Evolutionary conservation across 35 echinoderm and acorn worm genomes (phyloP).

Genomic region (Apostichopus parvimensis): DNA sequence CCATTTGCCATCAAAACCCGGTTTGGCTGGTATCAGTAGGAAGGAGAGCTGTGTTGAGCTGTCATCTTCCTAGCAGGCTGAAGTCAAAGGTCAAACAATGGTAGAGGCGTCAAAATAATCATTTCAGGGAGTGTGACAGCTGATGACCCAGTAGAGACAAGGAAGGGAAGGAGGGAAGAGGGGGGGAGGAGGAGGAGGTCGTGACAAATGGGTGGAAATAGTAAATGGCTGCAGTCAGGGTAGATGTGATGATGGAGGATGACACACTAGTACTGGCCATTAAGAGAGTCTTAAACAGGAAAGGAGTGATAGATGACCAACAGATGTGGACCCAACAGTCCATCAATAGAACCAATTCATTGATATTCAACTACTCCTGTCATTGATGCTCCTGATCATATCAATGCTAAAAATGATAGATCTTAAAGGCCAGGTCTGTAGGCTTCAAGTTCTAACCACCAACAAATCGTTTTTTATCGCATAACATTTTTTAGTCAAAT

Average conservation of each 20-base stretch:
- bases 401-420: too few relatives aligned
- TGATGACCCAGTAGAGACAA: slow-evolving; percentile 21
- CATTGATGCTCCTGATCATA: too few relatives aligned
- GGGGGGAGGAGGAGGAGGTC: neutral
- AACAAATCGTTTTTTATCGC: too few relatives aligned
- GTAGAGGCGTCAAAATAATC: slow-evolving; percentile 47
- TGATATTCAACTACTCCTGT: too few relatives aligned
- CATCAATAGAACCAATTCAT: too few relatives aligned
- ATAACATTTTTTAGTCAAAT: too few relatives aligned
- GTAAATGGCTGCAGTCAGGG: neutral
- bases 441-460: too few relatives aligned
- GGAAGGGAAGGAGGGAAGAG: neutral
- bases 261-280: neutral
- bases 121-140: slow-evolving; percentile 36
- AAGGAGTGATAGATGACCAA: slow-evolving; percentile 19
- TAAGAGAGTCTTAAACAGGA: slow-evolving; percentile 23
- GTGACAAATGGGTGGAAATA: slow-evolving; percentile 1
- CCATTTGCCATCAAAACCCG: slow-evolving; percentile 26
- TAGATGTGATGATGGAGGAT: neutral
- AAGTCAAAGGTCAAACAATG: slow-evolving; percentile 16
- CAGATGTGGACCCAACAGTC: neutral
- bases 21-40: slow-evolving; percentile 12
- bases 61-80: slow-evolving; percentile 17
- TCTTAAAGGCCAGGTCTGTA: too few relatives aligned
- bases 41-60: neutral